These are phyloP conservation scores for Hydrozoanthus tunicans DNA, from an alignment of 64 coral and sea anemone genomes.

Conservation along the genomic window DNA sequence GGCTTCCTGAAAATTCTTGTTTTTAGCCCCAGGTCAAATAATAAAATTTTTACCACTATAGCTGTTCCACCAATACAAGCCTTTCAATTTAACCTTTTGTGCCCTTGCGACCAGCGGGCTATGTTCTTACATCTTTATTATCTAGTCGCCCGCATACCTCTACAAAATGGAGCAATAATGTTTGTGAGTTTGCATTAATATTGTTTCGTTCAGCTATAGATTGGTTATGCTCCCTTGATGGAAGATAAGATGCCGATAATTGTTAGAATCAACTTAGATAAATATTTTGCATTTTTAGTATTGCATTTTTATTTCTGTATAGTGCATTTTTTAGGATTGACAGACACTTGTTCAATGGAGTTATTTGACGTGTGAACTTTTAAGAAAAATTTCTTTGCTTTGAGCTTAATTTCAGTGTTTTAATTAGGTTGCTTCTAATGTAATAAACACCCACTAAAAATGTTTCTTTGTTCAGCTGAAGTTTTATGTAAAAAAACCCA, in stretches of 20 bases:
- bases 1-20: neutral
- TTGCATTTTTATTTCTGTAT: no score
- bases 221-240: neutral
- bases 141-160: neutral
- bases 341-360: no score
- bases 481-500: no score
- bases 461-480: no score
- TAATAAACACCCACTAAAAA: no score
- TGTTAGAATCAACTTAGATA: neutral
- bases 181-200: neutral
- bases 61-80: neutral
- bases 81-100: slow-evolving; percentile 4
- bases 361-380: no score
- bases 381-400: no score
- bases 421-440: no score
- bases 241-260: neutral
- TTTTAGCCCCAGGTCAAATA: slow-evolving; percentile 12
- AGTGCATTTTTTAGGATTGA: no score
- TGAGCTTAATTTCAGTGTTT: no score
- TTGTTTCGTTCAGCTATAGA: neutral
- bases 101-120: neutral
- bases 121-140: neutral
- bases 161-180: neutral
- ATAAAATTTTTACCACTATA: slow-evolving; percentile 14
- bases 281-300: no score